Evolutionary conservation across 2,888 invertebrate species (phyloP).

Genomic region (Ennomos fuscantarius): DNA sequence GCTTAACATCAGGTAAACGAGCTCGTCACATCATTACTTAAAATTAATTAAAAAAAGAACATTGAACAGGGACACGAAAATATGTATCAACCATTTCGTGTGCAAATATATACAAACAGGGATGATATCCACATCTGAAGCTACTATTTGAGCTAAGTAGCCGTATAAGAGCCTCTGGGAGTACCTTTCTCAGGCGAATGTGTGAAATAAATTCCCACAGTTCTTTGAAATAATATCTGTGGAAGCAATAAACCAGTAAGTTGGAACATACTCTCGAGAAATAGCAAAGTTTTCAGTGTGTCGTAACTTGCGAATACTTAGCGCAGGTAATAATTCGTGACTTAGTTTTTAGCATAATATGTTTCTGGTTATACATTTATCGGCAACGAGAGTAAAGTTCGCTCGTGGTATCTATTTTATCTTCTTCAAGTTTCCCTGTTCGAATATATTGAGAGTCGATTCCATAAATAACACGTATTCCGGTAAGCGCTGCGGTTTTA

Average conservation of each 20-base stretch:
- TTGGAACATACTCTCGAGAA: constrained; percentile 75
- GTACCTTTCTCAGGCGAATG: constrained; percentile 71
- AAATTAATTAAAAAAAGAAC: no score
- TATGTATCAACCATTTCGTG: constrained; percentile 1
- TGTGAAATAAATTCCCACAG: constrained; percentile 75
- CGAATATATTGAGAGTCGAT: constrained; percentile 9
- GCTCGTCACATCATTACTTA: no score
- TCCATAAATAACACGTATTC: background rate
- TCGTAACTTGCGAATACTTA: constrained; percentile 65
- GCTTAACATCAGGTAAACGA: no score
- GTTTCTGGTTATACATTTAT: constrained; percentile 42
- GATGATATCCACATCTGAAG: constrained; percentile 53
- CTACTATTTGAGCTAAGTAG: constrained; percentile 73
- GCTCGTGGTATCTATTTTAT: constrained; percentile 20
- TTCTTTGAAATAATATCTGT: constrained; percentile 83
- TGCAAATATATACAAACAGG: constrained; percentile 55
- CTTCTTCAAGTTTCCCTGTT: constrained; percentile 15
- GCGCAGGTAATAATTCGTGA: constrained; percentile 61
- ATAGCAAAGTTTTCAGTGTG: constrained; percentile 76
- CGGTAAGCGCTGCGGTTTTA: no score
- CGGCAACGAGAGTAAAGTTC: constrained; percentile 21
- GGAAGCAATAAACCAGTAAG: constrained; percentile 81
- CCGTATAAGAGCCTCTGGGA: constrained; percentile 75
- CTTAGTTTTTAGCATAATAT: constrained; percentile 49
- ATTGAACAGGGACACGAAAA: no score